Percentiles rank a stretch among this genome's conserved stretches.
Evolutionary conservation across 1,140 invertebrate species (phyloP).

Genomic region (Semibalanus balanoides): DNA sequence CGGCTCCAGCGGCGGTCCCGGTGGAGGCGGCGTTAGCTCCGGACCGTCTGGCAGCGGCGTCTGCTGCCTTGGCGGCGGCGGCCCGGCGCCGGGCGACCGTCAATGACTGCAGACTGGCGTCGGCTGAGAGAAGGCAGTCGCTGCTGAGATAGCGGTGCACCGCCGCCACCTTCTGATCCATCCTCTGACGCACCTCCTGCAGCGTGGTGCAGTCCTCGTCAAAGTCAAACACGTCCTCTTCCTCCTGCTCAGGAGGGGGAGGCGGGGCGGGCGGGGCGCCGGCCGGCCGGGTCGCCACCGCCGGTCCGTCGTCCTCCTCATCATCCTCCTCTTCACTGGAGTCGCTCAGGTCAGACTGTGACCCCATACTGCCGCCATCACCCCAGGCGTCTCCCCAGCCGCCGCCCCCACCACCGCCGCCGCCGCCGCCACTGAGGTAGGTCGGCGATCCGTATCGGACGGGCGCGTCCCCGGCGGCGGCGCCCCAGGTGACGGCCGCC

Average conservation of each 20-base stretch:
- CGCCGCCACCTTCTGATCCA: neutral
- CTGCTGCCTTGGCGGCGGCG: too few species aligned
- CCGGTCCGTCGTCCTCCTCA: slow-evolving; percentile 16
- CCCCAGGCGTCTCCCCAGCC: neutral
- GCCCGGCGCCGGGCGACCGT: neutral
- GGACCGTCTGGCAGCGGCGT: too few species aligned
- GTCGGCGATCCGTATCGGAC: slow-evolving; percentile 1
- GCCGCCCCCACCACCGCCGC: too few species aligned
- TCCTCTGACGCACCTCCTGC: neutral
- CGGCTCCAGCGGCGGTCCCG: too few species aligned
- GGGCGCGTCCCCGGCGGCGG: neutral
- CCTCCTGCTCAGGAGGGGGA: slow-evolving; percentile 11
- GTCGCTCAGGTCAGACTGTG: slow-evolving; percentile 16
- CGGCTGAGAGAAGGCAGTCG: neutral
- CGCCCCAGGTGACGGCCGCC: neutral
- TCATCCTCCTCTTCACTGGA: slow-evolving; percentile 19
- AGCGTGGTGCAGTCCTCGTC: neutral
- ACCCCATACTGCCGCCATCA: neutral
- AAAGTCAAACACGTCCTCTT: slow-evolving; percentile 19
- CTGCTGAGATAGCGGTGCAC: too few species aligned
- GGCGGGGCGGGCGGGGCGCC: neutral
- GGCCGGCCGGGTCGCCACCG: slow-evolving; percentile 1
- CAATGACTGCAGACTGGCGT: neutral
- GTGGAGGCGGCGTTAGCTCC: too few species aligned
- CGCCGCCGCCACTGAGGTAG: neutral